These are phyloP conservation scores for Rhynchonema sp. DNA, from an alignment of 2,888 invertebrate genomes.

Conservation along the genomic window DNA sequence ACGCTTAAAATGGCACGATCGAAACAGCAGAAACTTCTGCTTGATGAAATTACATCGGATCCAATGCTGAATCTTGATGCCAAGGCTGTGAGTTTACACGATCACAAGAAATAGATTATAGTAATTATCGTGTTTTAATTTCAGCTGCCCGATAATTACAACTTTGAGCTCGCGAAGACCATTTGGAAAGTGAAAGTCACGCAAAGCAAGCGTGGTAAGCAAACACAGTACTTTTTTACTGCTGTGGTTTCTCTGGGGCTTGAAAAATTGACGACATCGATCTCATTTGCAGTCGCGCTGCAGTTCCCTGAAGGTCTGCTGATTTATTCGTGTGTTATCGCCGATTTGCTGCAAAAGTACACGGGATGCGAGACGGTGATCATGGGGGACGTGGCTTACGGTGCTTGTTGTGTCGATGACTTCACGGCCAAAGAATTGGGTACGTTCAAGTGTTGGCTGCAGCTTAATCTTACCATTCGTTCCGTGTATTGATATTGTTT, in stretches of 20 bases:
- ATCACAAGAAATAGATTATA: no score
- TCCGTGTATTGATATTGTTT: no score
- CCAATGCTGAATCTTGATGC: no score
- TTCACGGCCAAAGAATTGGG: conserved; percentile 68
- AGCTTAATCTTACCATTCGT: no score
- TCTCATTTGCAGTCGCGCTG: conserved; percentile 53
- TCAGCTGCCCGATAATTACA: conserved; percentile 71
- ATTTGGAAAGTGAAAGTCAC: conserved; percentile 97
- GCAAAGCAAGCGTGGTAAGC: not conserved
- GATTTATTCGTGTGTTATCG: conserved; percentile 72
- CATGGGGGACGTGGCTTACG: conserved; percentile 97
- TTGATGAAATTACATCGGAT: no score
- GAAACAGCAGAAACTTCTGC: no score
- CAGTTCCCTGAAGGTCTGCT: conserved; percentile 90
- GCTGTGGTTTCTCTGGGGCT: not conserved
- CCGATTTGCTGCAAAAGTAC: conserved; percentile 61
- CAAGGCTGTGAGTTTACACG: no score
- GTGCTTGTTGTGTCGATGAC: conserved; percentile 96
- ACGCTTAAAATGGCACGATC: no score
- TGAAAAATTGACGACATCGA: not conserved
- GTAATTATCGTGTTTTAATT: no score
- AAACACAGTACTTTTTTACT: not conserved
- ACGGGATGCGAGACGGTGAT: conserved; percentile 54
- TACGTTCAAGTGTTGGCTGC: conserved; percentile 3
- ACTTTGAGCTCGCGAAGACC: conserved; percentile 92